Percentiles rank a stretch among this genome's conserved stretches.
phyloP scores from a whole-genome alignment of 2,113 vertebrate species.

The Odocoileus hemionus region DNA sequence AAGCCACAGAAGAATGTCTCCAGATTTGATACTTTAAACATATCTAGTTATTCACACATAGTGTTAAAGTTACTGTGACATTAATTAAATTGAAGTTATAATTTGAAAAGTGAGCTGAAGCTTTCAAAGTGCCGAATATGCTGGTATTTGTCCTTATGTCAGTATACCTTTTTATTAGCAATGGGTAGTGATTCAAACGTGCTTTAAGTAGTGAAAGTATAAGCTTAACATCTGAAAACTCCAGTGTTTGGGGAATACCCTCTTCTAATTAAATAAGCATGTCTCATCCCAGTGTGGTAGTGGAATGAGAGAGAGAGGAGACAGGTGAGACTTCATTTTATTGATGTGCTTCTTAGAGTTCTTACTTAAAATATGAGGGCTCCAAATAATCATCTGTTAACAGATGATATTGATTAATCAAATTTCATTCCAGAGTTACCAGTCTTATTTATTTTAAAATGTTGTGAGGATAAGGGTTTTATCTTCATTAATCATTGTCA shows the following conservation, averaged over 20 bases:
- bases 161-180: constrained; percentile 61
- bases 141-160: constrained; percentile 69
- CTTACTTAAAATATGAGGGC: constrained; percentile 47
- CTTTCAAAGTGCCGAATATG: constrained; percentile 74
- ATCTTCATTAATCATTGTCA: constrained; percentile 52
- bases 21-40: not conserved
- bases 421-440: constrained; percentile 55
- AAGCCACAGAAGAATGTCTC: not conserved
- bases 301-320: not conserved
- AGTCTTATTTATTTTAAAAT: constrained; percentile 46
- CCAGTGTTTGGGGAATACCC: constrained; percentile 75
- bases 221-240: constrained; percentile 72
- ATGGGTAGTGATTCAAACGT: constrained; percentile 76
- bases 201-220: constrained; percentile 78
- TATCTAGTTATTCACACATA: not conserved
- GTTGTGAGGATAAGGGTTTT: constrained; percentile 3
- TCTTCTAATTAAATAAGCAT: constrained; percentile 76
- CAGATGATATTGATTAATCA: constrained; percentile 59
- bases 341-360: constrained; percentile 47
- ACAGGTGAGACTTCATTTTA: constrained; percentile 58
- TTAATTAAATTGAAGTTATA: constrained; percentile 74
- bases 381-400: constrained; percentile 52
- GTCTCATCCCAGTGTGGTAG: constrained; percentile 38
- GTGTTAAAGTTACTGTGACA: not conserved
- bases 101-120: constrained; percentile 71